Base-by-base conservation (phyloP, 2,113 vertebrate species). In the Rhombomys opimus region DNA sequence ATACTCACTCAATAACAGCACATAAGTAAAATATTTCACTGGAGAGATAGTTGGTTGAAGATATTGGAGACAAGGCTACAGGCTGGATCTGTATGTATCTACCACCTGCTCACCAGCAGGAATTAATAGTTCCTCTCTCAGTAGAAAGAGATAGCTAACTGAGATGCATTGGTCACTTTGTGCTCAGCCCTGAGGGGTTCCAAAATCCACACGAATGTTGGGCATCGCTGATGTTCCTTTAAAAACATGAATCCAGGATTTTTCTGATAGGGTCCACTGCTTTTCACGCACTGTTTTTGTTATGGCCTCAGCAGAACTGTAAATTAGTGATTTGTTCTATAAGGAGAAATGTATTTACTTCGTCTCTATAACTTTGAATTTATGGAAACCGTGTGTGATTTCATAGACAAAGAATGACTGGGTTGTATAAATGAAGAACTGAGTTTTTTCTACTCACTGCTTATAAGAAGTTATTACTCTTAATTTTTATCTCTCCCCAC, bases 291-390 rank as follows among this genome's bases (percentile, higher is more conserved):
- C 27, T 90, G 23, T 41, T 84, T 84, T 87, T 63, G 8, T 75
- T 23, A 94, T 81, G 65, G 85, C 20, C 85, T 82, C 27, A 54
- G 10, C 13, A 80, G 50, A 90, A 38, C 67, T 14, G n/a, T 81
- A 80, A 95, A 93, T 54, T 38, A 76, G 75, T 91, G 59, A 38
- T 25, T 23, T 94, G 32, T 93, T 93, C 61, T 82, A 93, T 67
- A 73, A 86, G 65, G 93, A 38, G 13, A 81, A 67, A 82, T 77
- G 3, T 95, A 41, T 87, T 90, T 86, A 72, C 38, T 94, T 89
- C 90, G 32, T 87, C 23, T 87, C 11, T 88, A 67, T 38, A 86
- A 61, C 23, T 46, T 91, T 73, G 61, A 90, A 54, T 86, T 50
- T 25, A 76, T 63, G 30, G 30, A 80, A 77, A 87, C 90, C 11